Percentiles rank a stretch among this genome's conserved stretches.
Evolutionary conservation across 1,140 invertebrate genomes (phyloP).

Genomic region (Ericerus pela): DNA sequence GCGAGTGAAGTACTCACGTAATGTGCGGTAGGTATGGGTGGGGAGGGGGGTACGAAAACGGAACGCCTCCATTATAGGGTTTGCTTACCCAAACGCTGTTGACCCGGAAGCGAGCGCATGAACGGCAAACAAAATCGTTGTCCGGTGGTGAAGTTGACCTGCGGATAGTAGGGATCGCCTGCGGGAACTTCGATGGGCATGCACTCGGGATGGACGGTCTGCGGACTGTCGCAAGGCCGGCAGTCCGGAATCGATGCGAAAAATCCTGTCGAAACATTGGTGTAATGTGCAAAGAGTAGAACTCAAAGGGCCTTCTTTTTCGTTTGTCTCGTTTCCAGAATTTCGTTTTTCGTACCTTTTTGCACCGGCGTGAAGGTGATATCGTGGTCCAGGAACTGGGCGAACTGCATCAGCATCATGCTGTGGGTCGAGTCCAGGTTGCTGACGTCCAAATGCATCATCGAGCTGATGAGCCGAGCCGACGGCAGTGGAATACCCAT

Average conservation of each 20-base stretch:
- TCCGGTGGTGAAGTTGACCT: conserved; percentile 62
- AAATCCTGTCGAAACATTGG: too few relatives aligned
- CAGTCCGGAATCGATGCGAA: conserved; percentile 71
- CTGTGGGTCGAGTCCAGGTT: conserved; percentile 76
- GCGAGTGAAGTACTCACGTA: too few relatives aligned
- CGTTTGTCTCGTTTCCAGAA: too few relatives aligned
- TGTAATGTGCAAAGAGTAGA: too few relatives aligned
- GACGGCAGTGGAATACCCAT: conserved; percentile 61
- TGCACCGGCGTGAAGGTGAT: conserved; percentile 81
- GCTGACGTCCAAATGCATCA: conserved; percentile 76
- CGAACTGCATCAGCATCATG: conserved; percentile 84
- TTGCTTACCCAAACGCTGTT: conserved; percentile 39
- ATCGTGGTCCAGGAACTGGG: conserved; percentile 84
- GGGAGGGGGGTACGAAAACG: too few relatives aligned
- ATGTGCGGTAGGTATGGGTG: too few relatives aligned
- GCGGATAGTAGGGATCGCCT: conserved; percentile 72
- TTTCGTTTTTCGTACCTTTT: conserved; percentile 43
- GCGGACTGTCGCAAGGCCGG: conserved; percentile 61
- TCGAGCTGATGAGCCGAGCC: conserved; percentile 63
- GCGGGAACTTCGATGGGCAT: conserved; percentile 70
- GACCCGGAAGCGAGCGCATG: conserved; percentile 79
- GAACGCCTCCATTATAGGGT: too few relatives aligned
- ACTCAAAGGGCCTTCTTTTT: too few relatives aligned
- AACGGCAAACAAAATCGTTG: conserved; percentile 78
- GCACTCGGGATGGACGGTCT: conserved; percentile 76